phyloP scores from a whole-genome alignment of 64 coral and sea anemone species.

The Montipora foliosa region DNA sequence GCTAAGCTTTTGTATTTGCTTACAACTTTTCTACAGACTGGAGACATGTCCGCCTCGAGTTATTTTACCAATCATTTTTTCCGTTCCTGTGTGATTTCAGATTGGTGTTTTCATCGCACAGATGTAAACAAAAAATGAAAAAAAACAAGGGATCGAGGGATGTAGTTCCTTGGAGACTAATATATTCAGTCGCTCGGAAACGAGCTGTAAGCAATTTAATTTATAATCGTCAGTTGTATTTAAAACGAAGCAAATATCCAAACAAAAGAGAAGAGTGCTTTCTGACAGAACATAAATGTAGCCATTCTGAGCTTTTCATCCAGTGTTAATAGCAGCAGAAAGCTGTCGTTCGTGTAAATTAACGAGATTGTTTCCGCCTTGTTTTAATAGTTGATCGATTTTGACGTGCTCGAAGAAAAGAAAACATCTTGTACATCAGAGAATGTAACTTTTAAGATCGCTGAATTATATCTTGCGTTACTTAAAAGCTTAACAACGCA shows the following conservation, averaged over 20 bases:
- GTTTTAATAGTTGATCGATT: neutral
- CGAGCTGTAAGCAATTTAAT: constrained; percentile 69
- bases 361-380: neutral
- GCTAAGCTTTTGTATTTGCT: constrained; percentile 17
- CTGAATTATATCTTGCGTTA: neutral
- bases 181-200: constrained; percentile 96
- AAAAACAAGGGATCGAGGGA: too few species aligned
- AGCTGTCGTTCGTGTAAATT: neutral
- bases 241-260: constrained; percentile 62
- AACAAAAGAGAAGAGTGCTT: constrained; percentile 50
- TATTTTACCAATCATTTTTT: neutral
- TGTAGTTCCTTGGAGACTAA: constrained; percentile 71
- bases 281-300: constrained; percentile 34
- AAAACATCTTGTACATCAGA: neutral
- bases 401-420: neutral
- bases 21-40: neutral
- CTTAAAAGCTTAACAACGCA: neutral
- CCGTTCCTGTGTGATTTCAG: neutral
- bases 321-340: constrained; percentile 36
- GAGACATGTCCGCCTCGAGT: neutral
- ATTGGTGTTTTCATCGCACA: neutral
- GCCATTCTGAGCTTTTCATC: constrained; percentile 40
- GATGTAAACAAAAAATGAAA: neutral
- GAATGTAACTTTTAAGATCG: neutral
- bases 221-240: constrained; percentile 60